Percentiles rank a stretch among this genome's conserved stretches.
phyloP scores from a whole-genome alignment of 2,888 invertebrate species.

The Elysia crispata region DNA sequence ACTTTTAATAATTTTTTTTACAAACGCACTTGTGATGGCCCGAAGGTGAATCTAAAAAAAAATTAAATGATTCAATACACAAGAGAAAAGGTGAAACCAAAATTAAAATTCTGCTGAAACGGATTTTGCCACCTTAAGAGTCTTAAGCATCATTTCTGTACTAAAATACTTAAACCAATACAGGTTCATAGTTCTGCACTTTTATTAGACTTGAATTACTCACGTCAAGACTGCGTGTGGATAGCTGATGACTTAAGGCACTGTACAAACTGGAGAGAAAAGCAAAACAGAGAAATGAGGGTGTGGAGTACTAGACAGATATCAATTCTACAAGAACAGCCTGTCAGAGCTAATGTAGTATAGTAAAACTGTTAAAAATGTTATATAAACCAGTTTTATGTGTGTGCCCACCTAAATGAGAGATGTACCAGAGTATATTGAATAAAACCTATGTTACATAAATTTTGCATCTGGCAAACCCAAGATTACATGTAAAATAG shows the following conservation, averaged over 20 bases:
- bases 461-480: too few species aligned
- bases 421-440: too few species aligned
- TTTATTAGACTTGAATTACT: not conserved
- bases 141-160: too few species aligned
- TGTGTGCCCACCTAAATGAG: too few species aligned
- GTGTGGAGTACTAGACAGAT: too few species aligned
- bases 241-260: slow-evolving; percentile 51
- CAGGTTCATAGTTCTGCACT: not conserved
- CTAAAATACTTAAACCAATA: not conserved
- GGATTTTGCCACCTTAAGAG: not conserved
- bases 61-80: not conserved
- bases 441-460: too few species aligned
- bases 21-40: too few species aligned
- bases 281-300: not conserved
- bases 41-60: too few species aligned
- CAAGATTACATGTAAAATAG: too few species aligned
- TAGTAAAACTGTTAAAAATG: not conserved
- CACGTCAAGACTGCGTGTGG: slow-evolving; percentile 36
- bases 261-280: slow-evolving; percentile 51
- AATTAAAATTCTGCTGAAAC: too few species aligned
- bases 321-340: too few species aligned
- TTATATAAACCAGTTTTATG: not conserved
- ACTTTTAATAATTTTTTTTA: too few species aligned
- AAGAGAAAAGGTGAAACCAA: not conserved
- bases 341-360: not conserved